Conservation (phyloP, 2,888 invertebrate species). For the Heliconius cydno region DNA sequence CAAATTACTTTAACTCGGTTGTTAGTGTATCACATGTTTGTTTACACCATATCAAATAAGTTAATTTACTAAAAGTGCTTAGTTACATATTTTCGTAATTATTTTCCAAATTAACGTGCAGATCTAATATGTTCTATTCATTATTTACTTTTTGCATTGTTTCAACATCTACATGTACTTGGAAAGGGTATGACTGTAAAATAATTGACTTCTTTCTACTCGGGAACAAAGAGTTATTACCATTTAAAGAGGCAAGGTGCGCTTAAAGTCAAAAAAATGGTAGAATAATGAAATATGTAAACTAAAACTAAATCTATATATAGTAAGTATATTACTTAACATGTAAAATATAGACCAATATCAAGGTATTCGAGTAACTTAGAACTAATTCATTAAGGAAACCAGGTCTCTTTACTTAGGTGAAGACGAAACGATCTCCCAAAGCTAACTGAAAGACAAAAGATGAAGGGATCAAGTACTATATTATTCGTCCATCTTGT, state of each 20-base stretch:
- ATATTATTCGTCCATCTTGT: slow-evolving; percentile 16
- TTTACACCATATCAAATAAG: too few species aligned
- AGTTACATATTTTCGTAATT: too few species aligned
- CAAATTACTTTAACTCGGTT: too few species aligned
- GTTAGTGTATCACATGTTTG: too few species aligned
- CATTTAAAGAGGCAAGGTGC: background rate
- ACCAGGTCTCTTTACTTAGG: slow-evolving; percentile 46
- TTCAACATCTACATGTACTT: too few species aligned
- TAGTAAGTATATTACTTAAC: background rate
- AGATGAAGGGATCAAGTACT: slow-evolving; percentile 39
- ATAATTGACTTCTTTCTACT: too few species aligned
- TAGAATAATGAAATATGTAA: background rate
- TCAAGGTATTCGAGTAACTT: background rate
- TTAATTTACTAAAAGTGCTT: too few species aligned
- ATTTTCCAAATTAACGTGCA: too few species aligned
- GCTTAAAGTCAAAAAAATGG: background rate
- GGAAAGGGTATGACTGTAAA: background rate
- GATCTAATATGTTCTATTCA: too few species aligned
- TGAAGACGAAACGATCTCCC: slow-evolving; percentile 47
- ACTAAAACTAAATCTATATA: background rate
- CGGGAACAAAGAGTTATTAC: background rate
- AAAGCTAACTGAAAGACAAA: slow-evolving; percentile 50
- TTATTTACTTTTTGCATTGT: too few species aligned
- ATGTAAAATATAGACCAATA: slow-evolving; percentile 18
- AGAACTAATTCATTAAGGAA: slow-evolving; percentile 38